Percentiles rank a stretch among this genome's conserved stretches.
These are phyloP conservation scores for Eupithecia pulchellata DNA, from an alignment of 2,888 invertebrate species.

Conservation along the genomic window DNA sequence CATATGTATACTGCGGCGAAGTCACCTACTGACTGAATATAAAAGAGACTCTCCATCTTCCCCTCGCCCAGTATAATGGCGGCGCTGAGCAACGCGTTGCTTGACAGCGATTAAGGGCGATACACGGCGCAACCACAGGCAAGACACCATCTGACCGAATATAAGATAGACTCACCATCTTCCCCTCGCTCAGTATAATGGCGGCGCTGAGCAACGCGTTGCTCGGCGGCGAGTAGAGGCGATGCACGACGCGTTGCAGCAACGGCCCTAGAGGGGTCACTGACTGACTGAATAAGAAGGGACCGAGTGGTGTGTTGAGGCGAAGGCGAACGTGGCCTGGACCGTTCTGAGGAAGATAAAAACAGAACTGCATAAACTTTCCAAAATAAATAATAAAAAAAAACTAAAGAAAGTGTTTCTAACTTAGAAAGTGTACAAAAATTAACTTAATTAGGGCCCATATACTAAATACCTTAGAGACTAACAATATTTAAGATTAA, in stretches of 20 bases:
- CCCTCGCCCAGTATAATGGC: conserved; percentile 89
- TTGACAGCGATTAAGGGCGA: conserved; percentile 88
- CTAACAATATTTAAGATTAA: too few species aligned
- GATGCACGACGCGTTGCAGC: conserved; percentile 90
- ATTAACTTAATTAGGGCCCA: too few species aligned
- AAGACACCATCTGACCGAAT: conserved; percentile 91
- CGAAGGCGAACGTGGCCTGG: conserved; percentile 91
- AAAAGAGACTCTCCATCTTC: conserved; percentile 82
- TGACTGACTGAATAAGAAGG: conserved; percentile 88
- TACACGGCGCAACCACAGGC: conserved; percentile 91
- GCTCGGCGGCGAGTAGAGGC: conserved; percentile 88
- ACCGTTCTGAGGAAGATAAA: conserved; percentile 75
- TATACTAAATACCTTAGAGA: too few species aligned
- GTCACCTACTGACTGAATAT: not conserved
- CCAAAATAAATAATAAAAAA: too few species aligned
- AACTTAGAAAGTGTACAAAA: too few species aligned
- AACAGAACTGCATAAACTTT: too few species aligned
- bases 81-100: conserved; percentile 87
- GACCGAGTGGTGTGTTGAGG: conserved; percentile 86
- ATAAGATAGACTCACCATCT: conserved; percentile 88
- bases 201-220: conserved; percentile 88
- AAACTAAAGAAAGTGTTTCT: too few species aligned
- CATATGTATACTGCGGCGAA: too few species aligned
- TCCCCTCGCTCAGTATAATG: conserved; percentile 88
- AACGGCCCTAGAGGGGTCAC: conserved; percentile 92